Conservation (phyloP, 2,113 vertebrate genomes). For the Macrotis lagotis region DNA sequence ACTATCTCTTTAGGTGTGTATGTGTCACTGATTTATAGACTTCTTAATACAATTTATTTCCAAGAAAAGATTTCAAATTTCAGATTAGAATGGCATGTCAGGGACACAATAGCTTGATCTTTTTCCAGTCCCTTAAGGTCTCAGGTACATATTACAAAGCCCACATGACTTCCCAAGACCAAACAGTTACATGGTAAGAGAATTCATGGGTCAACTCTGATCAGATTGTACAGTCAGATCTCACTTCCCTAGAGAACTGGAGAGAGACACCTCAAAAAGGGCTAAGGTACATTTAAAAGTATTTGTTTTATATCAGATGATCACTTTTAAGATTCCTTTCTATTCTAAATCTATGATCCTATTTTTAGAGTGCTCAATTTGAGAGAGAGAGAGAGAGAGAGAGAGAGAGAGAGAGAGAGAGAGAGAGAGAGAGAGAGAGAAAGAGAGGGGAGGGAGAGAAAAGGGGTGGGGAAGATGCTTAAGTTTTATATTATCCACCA, state of each 20-base stretch:
- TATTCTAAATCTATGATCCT: neutral
- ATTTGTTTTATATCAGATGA: neutral
- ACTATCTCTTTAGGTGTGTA: conserved; percentile 46
- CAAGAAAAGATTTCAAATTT: conserved; percentile 62
- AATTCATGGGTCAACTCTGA: conserved; percentile 46
- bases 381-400: too few relatives aligned
- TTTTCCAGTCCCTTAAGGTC: conserved; percentile 55
- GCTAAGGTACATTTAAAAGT: neutral
- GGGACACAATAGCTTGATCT: conserved; percentile 56
- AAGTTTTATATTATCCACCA: neutral
- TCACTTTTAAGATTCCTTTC: neutral
- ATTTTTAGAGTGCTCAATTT: neutral
- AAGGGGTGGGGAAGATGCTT: neutral
- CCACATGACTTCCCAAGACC: conserved; percentile 47
- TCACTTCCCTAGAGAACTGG: conserved; percentile 12
- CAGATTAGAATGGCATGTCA: conserved; percentile 54
- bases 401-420: too few relatives aligned
- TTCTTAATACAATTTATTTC: conserved; percentile 22
- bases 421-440: too few relatives aligned
- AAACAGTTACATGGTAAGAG: conserved; percentile 48
- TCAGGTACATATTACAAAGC: conserved; percentile 37
- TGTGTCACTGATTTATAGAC: conserved; percentile 41
- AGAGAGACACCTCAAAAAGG: neutral
- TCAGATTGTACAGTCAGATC: conserved; percentile 38
- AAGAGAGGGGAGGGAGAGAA: too few relatives aligned